Conservation (phyloP, 2,797 vertebrate species). For the Remorina albescens region DNA sequence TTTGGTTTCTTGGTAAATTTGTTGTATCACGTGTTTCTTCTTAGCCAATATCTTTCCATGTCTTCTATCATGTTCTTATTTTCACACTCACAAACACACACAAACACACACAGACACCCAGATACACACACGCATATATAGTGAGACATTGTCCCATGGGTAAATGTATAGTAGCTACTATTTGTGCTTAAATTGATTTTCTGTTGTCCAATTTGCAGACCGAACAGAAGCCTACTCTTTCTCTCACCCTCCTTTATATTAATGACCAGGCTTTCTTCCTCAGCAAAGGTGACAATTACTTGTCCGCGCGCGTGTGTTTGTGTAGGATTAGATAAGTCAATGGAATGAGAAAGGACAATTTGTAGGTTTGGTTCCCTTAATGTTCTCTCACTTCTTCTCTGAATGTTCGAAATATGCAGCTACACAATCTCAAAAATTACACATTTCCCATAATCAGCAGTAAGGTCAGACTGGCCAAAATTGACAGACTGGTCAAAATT, state of each 20-base stretch:
- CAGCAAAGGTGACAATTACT: conserved; percentile 32
- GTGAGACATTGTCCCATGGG: conserved; percentile 30
- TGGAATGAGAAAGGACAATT: conserved; percentile 10
- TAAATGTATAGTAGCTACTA: conserved; percentile 63
- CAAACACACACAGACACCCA: neutral
- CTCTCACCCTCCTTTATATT: conserved; percentile 42
- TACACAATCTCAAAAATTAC: conserved; percentile 6
- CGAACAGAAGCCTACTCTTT: conserved; percentile 58
- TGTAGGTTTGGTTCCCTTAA: conserved; percentile 10
- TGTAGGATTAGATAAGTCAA: conserved; percentile 32
- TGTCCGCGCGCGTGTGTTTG: neutral
- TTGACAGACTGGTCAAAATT: neutral
- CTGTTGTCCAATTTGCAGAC: conserved; percentile 62
- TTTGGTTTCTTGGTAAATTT: conserved; percentile 12
- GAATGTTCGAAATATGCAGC: neutral
- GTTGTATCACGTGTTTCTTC: neutral
- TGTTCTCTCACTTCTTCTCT: neutral
- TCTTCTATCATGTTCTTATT: conserved; percentile 18
- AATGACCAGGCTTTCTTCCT: conserved; percentile 46
- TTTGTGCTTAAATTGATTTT: conserved; percentile 67
- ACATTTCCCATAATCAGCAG: neutral
- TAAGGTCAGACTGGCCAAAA: neutral
- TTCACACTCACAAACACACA: conserved; percentile 4
- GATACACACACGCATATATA: conserved; percentile 11
- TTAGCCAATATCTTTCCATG: neutral